A percentile compares a stretch with the other conserved stretches of the same genome.
These are phyloP conservation scores for Remorina albescens DNA, from an alignment of 2,797 vertebrate species.

Conservation along the genomic window DNA sequence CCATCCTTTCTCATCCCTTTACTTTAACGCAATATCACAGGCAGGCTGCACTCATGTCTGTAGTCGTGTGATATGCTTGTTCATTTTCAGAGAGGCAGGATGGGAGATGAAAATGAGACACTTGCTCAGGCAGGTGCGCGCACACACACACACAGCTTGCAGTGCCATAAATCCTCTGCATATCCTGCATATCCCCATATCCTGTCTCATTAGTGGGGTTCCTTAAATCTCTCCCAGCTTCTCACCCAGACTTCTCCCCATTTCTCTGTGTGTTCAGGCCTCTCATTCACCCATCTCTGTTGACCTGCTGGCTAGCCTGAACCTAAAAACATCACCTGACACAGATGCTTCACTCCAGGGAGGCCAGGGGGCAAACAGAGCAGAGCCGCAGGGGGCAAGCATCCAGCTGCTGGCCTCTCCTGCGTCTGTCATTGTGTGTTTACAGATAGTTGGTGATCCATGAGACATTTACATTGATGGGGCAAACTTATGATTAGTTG, in stretches of 20 bases:
- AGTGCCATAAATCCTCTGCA: background rate
- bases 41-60: background rate
- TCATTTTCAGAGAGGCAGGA: constrained; percentile 50
- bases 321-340: constrained; percentile 33
- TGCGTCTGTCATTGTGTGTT: constrained; percentile 9
- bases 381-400: background rate
- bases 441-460: constrained; percentile 11
- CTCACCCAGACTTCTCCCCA: constrained; percentile 7
- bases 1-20: constrained; percentile 4
- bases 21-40: constrained; percentile 30
- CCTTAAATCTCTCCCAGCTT: constrained; percentile 5
- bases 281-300: constrained; percentile 25
- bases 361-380: constrained; percentile 15
- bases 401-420: constrained; percentile 23
- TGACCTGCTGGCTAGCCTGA: constrained; percentile 35
- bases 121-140: constrained; percentile 28
- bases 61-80: constrained; percentile 19
- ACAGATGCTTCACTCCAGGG: constrained; percentile 31
- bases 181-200: too few species aligned
- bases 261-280: background rate
- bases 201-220: constrained; percentile 21
- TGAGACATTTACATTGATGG: background rate
- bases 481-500: background rate
- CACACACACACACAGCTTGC: too few species aligned
- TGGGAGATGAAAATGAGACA: constrained; percentile 41